These are phyloP conservation scores for Myocastor coypus DNA, from an alignment of 2,113 vertebrate species.

Conservation along the genomic window DNA sequence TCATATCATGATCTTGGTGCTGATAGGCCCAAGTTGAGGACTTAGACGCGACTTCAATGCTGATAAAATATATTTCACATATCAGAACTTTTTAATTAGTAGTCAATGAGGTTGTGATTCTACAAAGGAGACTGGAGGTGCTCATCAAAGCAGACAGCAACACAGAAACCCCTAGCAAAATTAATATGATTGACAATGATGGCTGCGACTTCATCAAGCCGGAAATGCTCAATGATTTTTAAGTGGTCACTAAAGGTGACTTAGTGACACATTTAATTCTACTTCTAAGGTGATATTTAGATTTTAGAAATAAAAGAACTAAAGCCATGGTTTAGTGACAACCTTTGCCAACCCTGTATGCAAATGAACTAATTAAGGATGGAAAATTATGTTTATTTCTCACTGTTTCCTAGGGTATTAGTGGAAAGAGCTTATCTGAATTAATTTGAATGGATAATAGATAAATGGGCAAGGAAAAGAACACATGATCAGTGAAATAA, in stretches of 20 bases:
- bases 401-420: neutral
- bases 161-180: neutral
- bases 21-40: accelerated
- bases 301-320: neutral
- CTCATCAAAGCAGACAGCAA: neutral
- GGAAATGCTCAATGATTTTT: neutral
- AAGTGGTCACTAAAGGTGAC: neutral
- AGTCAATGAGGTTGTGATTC: neutral
- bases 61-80: neutral
- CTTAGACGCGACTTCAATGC: neutral
- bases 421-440: neutral
- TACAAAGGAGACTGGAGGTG: accelerated
- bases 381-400: neutral
- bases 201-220: neutral
- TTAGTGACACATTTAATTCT: neutral
- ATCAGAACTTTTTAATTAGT: neutral
- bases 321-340: neutral
- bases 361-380: neutral
- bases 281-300: neutral
- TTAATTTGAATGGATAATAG: neutral
- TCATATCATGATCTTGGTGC: neutral
- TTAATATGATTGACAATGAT: neutral
- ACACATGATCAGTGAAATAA: neutral
- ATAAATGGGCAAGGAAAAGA: neutral
- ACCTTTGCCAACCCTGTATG: neutral